Evolutionary conservation across 2,113 vertebrate species (phyloP), one percentile per base, ranked within the genome.

Genomic region (Agelaius phoeniceus): DNA sequence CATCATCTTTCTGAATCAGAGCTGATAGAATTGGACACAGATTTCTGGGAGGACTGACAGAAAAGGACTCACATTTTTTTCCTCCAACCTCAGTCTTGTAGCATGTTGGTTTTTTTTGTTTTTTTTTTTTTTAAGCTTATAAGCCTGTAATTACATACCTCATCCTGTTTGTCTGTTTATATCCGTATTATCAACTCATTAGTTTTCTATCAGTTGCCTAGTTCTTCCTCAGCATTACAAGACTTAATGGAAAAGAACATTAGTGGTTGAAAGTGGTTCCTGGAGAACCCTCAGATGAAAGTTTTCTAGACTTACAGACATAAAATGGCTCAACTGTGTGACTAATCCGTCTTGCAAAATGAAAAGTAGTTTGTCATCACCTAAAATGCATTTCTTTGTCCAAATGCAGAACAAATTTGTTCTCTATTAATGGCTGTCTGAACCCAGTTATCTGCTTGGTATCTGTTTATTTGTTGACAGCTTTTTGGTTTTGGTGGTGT

Each of bases 131-230:
- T 6, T 2, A 16, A 65, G n/a, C 15, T 65, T 63, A 76, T 68
- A 67, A 90, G 33, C 9, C 33, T 92, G 14, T 61, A 83, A 90
- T 93, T 85, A 18, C 7, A 15, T 63, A 31, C 52, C 81, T 95
- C 82, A 90, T 87, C 90, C 84, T 93, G 77, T 91, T 87, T 43
- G 54, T 93, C 17, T 87, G 68, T 89, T 89, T 84, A 46, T 51
- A 37, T 63, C 37, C 43, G n/a, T 76, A 59, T 92, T 88, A 75
- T 66, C 48, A 79, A 54, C 2, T 1, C 68, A 77, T 75, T 90
- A 72, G 28, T 89, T 93, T 75, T 68, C 33, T 93, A 30, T 90
- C 43, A 51, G 57, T 46, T 93, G 33, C 46, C n/a, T 71, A 31
- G 31, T 37, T 91, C 84, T 82, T 91, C 84, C 61, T 93, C 61